Percentiles rank a stretch among this genome's conserved stretches.
phyloP scores from a whole-genome alignment of 2,888 invertebrate species.

The Carpatolechia fugitivella region DNA sequence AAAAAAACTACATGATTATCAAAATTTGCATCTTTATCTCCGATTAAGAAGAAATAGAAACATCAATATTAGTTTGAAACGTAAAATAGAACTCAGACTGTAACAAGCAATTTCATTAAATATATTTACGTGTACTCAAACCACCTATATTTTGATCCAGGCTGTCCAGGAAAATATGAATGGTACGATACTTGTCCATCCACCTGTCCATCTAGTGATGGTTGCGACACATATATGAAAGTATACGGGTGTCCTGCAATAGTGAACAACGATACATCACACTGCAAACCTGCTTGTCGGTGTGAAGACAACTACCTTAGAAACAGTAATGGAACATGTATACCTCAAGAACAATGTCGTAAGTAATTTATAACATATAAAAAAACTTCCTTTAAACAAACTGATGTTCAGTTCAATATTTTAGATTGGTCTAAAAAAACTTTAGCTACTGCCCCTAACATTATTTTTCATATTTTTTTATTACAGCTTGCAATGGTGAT shows the following conservation, averaged over 20 bases:
- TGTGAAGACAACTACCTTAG: conserved; percentile 31
- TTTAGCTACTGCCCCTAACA: too few relatives aligned
- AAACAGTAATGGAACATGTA: conserved; percentile 31
- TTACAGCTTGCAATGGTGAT: conserved; percentile 7
- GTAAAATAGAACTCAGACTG: too few relatives aligned
- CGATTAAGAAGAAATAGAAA: too few relatives aligned
- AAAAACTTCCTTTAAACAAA: too few relatives aligned
- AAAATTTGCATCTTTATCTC: background rate
- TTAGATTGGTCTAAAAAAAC: too few relatives aligned
- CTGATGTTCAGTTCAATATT: too few relatives aligned
- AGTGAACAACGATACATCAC: background rate
- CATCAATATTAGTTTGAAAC: too few relatives aligned
- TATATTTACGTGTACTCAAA: too few relatives aligned
- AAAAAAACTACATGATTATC: background rate
- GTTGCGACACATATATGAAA: background rate
- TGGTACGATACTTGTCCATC: background rate
- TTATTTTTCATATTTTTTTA: background rate
- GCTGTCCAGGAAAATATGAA: background rate
- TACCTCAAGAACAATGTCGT: conserved; percentile 35
- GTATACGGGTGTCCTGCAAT: background rate
- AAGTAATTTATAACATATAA: background rate
- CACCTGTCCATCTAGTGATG: background rate
- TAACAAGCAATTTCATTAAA: too few relatives aligned
- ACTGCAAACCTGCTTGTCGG: background rate
- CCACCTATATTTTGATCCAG: background rate